Evolutionary conservation across 2,888 invertebrate species (phyloP).

Genomic region (Macrophya alboannulata): DNA sequence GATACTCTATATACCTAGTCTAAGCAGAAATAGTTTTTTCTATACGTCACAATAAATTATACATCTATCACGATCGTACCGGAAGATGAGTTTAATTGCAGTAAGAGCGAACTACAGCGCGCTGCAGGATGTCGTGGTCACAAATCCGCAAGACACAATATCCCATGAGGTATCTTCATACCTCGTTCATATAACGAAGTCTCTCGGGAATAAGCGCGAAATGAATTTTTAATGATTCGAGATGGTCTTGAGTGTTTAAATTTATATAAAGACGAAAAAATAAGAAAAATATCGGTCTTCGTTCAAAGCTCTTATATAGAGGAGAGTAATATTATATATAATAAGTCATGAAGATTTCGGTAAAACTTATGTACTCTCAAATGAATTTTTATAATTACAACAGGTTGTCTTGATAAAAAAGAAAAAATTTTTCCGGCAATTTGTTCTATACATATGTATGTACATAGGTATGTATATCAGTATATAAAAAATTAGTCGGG

Average conservation of each 20-base stretch:
- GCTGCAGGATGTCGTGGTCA: constrained; percentile 25
- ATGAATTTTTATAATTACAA: background rate
- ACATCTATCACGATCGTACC: background rate
- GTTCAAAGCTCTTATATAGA: too few relatives aligned
- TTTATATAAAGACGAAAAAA: background rate
- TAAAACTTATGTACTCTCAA: background rate
- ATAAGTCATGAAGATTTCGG: background rate
- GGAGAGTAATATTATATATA: background rate
- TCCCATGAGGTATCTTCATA: constrained; percentile 27
- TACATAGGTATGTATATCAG: too few relatives aligned
- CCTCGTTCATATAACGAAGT: background rate
- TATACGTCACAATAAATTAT: background rate
- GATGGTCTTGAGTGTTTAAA: background rate
- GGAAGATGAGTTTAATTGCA: background rate
- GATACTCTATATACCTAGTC: background rate
- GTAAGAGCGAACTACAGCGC: background rate
- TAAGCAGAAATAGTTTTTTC: background rate
- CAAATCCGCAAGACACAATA: constrained; percentile 23
- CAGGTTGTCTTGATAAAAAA: background rate
- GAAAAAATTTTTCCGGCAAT: background rate
- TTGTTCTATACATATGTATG: background rate
- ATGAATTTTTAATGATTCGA: background rate
- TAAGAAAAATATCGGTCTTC: background rate
- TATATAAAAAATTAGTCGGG: background rate
- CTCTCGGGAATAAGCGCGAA: background rate